Evolutionary conservation across 2,888 invertebrate species (phyloP).

Genomic region (Drosophila affinis): DNA sequence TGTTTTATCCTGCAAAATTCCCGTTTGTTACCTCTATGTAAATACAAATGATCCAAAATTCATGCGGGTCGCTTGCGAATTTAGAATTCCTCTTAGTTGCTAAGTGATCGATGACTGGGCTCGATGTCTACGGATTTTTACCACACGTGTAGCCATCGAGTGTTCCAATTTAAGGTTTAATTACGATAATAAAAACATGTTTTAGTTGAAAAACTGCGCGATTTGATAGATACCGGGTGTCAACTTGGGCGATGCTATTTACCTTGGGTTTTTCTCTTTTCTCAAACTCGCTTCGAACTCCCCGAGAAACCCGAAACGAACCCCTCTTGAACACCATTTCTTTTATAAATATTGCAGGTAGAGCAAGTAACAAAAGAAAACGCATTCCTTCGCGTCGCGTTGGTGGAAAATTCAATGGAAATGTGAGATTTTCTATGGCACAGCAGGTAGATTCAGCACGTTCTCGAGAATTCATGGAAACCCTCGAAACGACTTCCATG

Average conservation of each 20-base stretch:
- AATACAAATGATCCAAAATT: conserved; percentile 26
- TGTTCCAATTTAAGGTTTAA: conserved; percentile 42
- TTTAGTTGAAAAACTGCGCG: conserved; percentile 27
- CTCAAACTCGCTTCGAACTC: background rate
- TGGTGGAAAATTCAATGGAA: conserved; percentile 60
- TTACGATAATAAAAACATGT: conserved; percentile 44
- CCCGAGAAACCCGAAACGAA: background rate
- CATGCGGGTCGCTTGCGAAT: conserved; percentile 46
- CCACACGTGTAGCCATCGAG: conserved; percentile 32
- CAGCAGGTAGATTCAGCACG: conserved; percentile 57
- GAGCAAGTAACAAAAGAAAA: conserved; percentile 10
- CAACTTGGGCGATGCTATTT: conserved; percentile 7
- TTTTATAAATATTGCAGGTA: conserved; percentile 55
- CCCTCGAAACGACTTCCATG: conserved; percentile 31
- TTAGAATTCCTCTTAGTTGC: conserved; percentile 52
- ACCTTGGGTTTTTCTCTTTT: conserved; percentile 13
- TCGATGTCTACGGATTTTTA: conserved; percentile 41
- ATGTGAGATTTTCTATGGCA: conserved; percentile 43
- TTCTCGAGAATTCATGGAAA: conserved; percentile 51
- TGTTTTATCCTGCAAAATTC: conserved; percentile 64
- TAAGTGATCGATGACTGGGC: conserved; percentile 51
- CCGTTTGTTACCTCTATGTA: conserved; percentile 45
- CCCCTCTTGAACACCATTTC: conserved; percentile 32
- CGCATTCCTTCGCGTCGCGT: conserved; percentile 22
- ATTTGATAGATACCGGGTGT: background rate